Evolutionary conservation across 2,113 vertebrate species (phyloP).

Genomic region (Lasiurus borealis): DNA sequence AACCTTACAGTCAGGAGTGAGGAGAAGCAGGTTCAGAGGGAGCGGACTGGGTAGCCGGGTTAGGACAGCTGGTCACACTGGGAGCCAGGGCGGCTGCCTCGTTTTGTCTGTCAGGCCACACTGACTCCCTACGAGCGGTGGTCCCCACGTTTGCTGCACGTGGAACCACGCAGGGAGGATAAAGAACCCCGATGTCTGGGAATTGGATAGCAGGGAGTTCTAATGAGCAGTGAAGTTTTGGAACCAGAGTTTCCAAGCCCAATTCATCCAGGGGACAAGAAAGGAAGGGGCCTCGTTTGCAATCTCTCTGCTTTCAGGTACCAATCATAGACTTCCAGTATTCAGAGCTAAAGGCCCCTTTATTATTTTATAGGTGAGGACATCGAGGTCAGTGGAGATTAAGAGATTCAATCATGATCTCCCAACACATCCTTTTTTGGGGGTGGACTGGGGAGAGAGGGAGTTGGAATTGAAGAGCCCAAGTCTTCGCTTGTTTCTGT

Average conservation of each 20-base stretch:
- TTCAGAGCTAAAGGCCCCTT: neutral
- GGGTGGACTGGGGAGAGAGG: fast-evolving
- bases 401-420: neutral
- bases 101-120: neutral
- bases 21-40: neutral
- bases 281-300: neutral
- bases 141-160: neutral
- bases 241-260: neutral
- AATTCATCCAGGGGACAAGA: neutral
- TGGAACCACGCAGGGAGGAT: neutral
- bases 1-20: neutral
- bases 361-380: neutral
- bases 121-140: neutral
- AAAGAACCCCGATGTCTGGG: no score
- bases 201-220: neutral
- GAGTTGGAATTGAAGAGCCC: neutral
- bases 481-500: neutral
- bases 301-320: neutral
- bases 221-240: neutral
- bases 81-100: neutral
- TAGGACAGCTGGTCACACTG: neutral
- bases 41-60: neutral
- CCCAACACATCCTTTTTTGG: neutral
- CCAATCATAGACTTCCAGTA: neutral
- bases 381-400: neutral